phyloP scores from a whole-genome alignment of 2,797 vertebrate species.

The Microtus californicus region DNA sequence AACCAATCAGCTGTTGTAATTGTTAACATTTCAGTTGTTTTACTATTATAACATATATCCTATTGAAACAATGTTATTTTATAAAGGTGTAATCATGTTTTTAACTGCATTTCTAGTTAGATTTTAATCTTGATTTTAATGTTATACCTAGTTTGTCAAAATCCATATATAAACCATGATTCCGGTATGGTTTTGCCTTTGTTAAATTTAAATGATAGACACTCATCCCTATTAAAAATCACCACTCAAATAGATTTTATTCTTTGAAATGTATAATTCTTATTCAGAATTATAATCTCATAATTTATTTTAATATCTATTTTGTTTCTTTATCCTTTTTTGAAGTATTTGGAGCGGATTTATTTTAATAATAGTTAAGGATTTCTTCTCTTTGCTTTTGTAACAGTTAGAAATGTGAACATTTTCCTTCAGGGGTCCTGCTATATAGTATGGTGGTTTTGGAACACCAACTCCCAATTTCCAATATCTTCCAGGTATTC shows the following conservation, averaged over 20 bases:
- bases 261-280: background rate
- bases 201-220: background rate
- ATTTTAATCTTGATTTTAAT: conserved; percentile 22
- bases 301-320: background rate
- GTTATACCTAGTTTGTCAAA: background rate
- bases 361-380: background rate
- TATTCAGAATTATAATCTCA: background rate
- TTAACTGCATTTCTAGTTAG: background rate
- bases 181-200: background rate
- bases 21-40: background rate
- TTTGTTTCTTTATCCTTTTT: background rate
- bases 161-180: background rate
- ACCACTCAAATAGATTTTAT: too few species aligned
- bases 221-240: background rate
- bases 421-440: background rate
- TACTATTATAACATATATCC: background rate
- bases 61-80: background rate
- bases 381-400: background rate
- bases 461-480: background rate
- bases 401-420: background rate
- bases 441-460: background rate
- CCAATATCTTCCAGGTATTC: background rate
- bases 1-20: background rate
- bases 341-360: background rate
- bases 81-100: background rate